These are phyloP conservation scores for Myotis lucifugus DNA, from an alignment of 2,113 vertebrate species.

Conservation along the genomic window DNA sequence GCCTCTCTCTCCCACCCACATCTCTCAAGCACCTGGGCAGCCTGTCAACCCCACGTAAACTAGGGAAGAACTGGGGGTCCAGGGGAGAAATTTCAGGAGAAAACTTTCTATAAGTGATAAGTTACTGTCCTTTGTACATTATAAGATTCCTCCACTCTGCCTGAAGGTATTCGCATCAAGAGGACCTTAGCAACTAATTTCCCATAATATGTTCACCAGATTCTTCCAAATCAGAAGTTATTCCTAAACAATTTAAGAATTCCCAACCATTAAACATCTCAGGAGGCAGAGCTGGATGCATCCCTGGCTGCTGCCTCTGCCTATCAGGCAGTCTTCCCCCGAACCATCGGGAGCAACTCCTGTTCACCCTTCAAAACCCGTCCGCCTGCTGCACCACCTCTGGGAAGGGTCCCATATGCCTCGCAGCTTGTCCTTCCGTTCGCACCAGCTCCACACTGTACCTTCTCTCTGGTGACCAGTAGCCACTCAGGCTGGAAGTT, in stretches of 20 bases:
- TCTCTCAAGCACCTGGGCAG: background rate
- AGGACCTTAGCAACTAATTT: background rate
- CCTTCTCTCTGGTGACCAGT: background rate
- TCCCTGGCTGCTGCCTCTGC: no score
- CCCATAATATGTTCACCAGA: background rate
- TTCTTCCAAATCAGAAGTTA: background rate
- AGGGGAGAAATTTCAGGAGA: background rate
- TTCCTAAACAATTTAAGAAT: background rate
- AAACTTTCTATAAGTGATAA: background rate
- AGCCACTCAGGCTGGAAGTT: background rate
- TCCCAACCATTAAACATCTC: background rate
- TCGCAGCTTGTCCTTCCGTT: background rate
- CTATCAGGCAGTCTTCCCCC: background rate
- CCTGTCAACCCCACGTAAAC: background rate
- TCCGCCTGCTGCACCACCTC: background rate
- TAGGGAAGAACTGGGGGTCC: background rate
- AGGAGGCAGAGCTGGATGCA: background rate
- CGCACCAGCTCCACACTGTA: background rate
- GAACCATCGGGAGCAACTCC: background rate
- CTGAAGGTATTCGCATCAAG: background rate
- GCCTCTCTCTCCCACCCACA: background rate
- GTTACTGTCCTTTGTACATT: background rate
- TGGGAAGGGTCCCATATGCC: background rate
- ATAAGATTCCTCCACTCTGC: background rate
- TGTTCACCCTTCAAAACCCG: background rate